These are phyloP conservation scores for Miltochrista miniata DNA, from an alignment of 2,888 invertebrate species.

Conservation along the genomic window DNA sequence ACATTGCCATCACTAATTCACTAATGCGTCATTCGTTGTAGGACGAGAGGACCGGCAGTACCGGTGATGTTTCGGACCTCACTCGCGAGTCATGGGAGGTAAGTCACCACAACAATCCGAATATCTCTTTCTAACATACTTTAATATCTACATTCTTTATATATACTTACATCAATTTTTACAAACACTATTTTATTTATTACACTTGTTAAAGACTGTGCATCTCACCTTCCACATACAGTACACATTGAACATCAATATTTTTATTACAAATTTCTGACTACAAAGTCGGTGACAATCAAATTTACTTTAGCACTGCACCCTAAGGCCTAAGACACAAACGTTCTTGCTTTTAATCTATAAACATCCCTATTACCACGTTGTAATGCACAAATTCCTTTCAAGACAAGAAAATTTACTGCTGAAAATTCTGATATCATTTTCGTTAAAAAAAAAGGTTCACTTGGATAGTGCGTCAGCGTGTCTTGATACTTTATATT, in stretches of 20 bases:
- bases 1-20: conserved; percentile 19
- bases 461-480: too few relatives aligned
- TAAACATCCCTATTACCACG: too few relatives aligned
- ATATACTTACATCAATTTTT: conserved; percentile 16
- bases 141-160: conserved; percentile 4
- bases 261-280: conserved; percentile 36
- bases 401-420: too few relatives aligned
- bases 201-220: conserved; percentile 56
- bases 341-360: not conserved
- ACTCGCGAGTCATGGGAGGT: conserved; percentile 98
- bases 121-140: not conserved
- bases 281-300: not conserved
- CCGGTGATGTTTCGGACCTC: conserved; percentile 90
- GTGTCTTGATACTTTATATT: too few relatives aligned
- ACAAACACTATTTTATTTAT: conserved; percentile 51
- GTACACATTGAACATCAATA: conserved; percentile 73
- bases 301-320: conserved; percentile 2
- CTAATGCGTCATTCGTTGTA: conserved; percentile 48
- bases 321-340: not conserved
- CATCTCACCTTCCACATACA: conserved; percentile 72
- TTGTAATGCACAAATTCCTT: too few relatives aligned
- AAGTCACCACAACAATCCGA: conserved; percentile 64
- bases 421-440: too few relatives aligned
- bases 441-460: too few relatives aligned
- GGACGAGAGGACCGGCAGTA: conserved; percentile 85